phyloP scores from a whole-genome alignment of 2,797 vertebrate genomes.

The Amblyopsis hoosieri region DNA sequence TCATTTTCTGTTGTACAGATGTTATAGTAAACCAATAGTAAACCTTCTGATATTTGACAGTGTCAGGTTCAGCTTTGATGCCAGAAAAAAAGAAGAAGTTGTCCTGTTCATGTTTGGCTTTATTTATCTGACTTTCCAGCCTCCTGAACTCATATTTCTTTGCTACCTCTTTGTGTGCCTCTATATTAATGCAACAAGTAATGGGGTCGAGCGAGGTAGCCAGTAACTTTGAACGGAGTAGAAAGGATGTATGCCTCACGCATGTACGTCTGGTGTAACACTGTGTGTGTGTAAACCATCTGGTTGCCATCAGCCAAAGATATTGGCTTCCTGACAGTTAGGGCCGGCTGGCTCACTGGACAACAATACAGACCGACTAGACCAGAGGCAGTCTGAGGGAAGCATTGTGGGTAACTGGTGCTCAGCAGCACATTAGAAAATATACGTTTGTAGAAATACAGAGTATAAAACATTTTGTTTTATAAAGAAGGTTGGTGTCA shows the following conservation, averaged over 20 bases:
- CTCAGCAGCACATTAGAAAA: neutral
- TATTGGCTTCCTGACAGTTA: constrained; percentile 50
- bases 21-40: too few relatives aligned
- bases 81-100: neutral
- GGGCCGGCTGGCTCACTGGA: constrained; percentile 64
- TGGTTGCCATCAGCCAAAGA: constrained; percentile 57
- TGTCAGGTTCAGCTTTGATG: neutral
- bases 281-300: constrained; percentile 50
- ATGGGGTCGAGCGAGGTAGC: constrained; percentile 59
- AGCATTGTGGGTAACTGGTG: constrained; percentile 26
- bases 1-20: too few relatives aligned
- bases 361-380: constrained; percentile 30
- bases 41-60: neutral
- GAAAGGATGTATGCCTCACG: constrained; percentile 47
- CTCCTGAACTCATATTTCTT: neutral
- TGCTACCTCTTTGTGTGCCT: constrained; percentile 16
- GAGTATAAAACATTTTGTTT: too few relatives aligned
- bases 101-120: neutral
- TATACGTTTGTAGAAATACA: too few relatives aligned
- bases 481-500: too few relatives aligned
- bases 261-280: constrained; percentile 17
- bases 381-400: constrained; percentile 39
- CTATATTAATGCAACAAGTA: constrained; percentile 39
- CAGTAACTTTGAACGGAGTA: constrained; percentile 9
- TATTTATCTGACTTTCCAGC: neutral